Evolutionary conservation across 2,113 vertebrate genomes (phyloP).

Genomic region (Urocitellus parryii): DNA sequence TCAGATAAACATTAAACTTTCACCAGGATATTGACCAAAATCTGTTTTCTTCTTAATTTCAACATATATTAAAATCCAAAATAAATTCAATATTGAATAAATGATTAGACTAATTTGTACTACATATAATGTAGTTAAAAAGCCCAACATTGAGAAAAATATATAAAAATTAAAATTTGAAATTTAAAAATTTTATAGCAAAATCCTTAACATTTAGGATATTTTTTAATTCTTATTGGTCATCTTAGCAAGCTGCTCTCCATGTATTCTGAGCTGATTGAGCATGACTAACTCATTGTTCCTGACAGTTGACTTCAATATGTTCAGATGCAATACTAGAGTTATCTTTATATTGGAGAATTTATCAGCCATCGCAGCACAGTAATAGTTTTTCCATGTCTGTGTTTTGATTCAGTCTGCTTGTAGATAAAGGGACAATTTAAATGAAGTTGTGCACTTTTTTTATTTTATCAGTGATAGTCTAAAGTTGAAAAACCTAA

Average conservation of each 20-base stretch:
- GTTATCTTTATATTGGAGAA: not conserved
- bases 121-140: conserved; percentile 64
- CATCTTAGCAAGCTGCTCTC: conserved; percentile 54
- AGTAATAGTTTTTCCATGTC: not conserved
- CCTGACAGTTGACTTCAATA: not conserved
- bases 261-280: conserved; percentile 26
- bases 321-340: not conserved
- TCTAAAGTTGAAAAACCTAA: not conserved
- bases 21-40: conserved; percentile 30
- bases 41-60: conserved; percentile 41
- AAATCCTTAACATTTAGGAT: conserved; percentile 24
- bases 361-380: not conserved
- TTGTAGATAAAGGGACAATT: conserved; percentile 8
- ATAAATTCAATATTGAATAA: conserved; percentile 50
- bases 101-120: conserved; percentile 19
- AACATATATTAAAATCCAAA: conserved; percentile 55
- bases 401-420: conserved; percentile 34
- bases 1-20: conserved; percentile 35
- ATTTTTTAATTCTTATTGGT: conserved; percentile 64
- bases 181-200: conserved; percentile 59
- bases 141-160: not conserved
- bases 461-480: conserved; percentile 43
- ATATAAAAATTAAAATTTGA: not conserved
- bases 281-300: not conserved
- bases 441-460: conserved; percentile 8